Conservation (phyloP, 2,113 vertebrate species). For the Pseudopipra pipra region DNA sequence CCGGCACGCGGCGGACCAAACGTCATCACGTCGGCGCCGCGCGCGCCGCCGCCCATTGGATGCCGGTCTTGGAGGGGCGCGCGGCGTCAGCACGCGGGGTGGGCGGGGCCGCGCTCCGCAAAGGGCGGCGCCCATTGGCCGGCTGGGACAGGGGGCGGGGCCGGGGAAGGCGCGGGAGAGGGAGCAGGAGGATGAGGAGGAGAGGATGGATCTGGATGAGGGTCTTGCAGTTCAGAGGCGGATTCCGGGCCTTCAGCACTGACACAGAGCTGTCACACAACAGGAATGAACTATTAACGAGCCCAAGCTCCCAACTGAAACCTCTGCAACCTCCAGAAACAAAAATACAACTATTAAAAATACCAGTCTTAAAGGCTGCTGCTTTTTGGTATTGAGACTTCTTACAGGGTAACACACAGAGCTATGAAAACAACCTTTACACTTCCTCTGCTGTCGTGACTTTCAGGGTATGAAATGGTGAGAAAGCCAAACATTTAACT, state of each 20-base stretch:
- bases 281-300: rapidly evolving
- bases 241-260: background rate
- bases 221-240: too few species aligned
- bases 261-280: rapidly evolving
- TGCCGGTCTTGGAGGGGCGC: background rate
- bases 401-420: rapidly evolving
- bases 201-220: too few species aligned
- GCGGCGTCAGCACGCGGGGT: background rate
- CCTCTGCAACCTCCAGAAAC: background rate
- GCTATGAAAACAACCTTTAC: rapidly evolving
- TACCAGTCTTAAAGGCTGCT: rapidly evolving
- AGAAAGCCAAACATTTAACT: too few species aligned
- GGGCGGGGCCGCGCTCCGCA: background rate
- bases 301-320: too few species aligned
- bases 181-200: background rate
- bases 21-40: background rate
- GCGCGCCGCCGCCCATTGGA: background rate
- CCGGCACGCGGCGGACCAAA: rapidly evolving
- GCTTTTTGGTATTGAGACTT: too few species aligned
- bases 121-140: background rate
- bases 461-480: background rate
- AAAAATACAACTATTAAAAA: rapidly evolving
- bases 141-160: background rate
- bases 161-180: background rate
- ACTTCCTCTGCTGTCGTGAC: rapidly evolving